These are phyloP conservation scores for Halesus radiatus DNA, from an alignment of 1,140 invertebrate species.

Conservation along the genomic window DNA sequence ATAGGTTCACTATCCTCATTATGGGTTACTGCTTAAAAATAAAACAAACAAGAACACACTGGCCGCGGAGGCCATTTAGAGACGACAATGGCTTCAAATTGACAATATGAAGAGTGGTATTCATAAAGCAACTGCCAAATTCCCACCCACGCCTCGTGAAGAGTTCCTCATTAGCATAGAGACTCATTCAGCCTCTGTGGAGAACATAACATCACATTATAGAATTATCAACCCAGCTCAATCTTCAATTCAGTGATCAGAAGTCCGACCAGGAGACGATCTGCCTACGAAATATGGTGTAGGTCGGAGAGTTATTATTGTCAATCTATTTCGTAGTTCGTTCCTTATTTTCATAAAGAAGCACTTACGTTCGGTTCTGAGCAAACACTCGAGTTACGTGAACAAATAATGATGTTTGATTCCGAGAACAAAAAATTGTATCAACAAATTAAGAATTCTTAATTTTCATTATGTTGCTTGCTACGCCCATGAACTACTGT, in stretches of 20 bases:
- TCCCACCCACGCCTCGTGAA: conserved; percentile 13
- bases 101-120: conserved; percentile 23
- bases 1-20: neutral
- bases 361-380: neutral
- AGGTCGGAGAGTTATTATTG: neutral
- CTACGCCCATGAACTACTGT: neutral
- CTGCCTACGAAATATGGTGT: neutral
- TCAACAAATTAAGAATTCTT: conserved; percentile 25
- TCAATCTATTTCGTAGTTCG: neutral
- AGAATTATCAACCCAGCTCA: neutral
- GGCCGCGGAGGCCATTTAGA: neutral
- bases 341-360: conserved; percentile 12
- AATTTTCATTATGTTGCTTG: neutral
- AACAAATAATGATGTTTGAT: conserved; percentile 30
- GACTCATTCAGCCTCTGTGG: neutral
- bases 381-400: conserved; percentile 28
- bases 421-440: conserved; percentile 30
- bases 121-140: conserved; percentile 18
- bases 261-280: neutral
- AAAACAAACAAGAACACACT: neutral
- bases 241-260: neutral
- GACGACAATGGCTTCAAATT: conserved; percentile 21
- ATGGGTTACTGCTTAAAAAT: neutral
- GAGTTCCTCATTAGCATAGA: conserved; percentile 21
- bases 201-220: neutral